phyloP scores from a whole-genome alignment of 2,113 vertebrate genomes.

The Dermatemys mawii region DNA sequence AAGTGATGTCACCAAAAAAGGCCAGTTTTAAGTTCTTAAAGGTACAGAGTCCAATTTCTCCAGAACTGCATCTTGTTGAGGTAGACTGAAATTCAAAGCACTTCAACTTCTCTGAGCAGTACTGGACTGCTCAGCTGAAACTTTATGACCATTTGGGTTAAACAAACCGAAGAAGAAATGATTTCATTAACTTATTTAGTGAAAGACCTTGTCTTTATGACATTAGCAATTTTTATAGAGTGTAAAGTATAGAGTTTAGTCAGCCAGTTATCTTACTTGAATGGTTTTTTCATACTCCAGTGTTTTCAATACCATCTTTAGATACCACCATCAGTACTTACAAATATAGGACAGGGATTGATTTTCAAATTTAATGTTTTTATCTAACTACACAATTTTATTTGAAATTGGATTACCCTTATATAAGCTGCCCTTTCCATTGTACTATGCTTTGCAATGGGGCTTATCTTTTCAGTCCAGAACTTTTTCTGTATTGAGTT shows the following conservation, averaged over 20 bases:
- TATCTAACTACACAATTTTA: neutral
- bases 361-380: neutral
- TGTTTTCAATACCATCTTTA: neutral
- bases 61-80: neutral
- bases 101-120: neutral
- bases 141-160: slow-evolving; percentile 31
- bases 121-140: slow-evolving; percentile 40
- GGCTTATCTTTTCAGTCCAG: neutral
- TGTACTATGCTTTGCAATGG: neutral
- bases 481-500: neutral
- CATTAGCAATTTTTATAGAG: slow-evolving; percentile 57
- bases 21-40: neutral
- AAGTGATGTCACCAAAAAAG: neutral
- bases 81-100: neutral
- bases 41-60: neutral
- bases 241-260: slow-evolving; percentile 48
- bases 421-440: neutral
- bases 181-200: slow-evolving; percentile 59
- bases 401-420: neutral
- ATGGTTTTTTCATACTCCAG: neutral
- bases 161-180: slow-evolving; percentile 32
- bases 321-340: neutral
- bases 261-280: slow-evolving; percentile 24
- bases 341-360: neutral
- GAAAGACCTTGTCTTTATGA: slow-evolving; percentile 34